A percentile compares a stretch with the other conserved stretches of the same genome.
These are phyloP conservation scores for Platalea minor DNA, from an alignment of 2,797 vertebrate genomes.

Conservation along the genomic window DNA sequence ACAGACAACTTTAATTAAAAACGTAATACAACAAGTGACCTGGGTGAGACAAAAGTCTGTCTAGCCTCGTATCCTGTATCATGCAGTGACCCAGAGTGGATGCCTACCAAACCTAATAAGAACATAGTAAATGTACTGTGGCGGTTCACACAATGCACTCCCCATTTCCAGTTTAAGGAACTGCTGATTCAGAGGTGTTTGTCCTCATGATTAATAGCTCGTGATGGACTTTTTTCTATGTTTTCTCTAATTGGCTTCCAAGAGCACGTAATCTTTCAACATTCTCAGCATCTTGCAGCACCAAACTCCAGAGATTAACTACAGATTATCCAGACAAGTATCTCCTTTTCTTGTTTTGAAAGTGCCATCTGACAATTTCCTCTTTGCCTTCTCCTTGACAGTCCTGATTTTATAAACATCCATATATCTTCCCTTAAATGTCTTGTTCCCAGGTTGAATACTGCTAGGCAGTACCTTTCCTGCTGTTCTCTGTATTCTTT, in stretches of 20 bases:
- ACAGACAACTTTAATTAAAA: not conserved
- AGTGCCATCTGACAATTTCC: not conserved
- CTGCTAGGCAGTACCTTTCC: not conserved
- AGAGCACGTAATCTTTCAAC: not conserved
- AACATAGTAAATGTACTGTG: not conserved
- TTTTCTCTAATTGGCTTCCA: not conserved
- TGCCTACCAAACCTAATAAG: not conserved
- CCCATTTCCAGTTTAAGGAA: not conserved
- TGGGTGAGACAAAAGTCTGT: not conserved
- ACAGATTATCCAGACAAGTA: not conserved
- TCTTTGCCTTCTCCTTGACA: not conserved
- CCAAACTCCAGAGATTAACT: not conserved
- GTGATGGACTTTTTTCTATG: not conserved
- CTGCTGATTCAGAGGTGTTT: not conserved
- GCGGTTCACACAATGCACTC: accelerated
- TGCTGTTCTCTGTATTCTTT: not conserved
- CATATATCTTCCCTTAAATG: not conserved
- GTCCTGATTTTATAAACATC: not conserved
- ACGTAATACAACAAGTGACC: not conserved
- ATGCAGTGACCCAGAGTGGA: not conserved
- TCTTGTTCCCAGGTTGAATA: not conserved
- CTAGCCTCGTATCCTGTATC: accelerated
- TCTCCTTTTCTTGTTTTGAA: not conserved
- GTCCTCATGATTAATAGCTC: not conserved
- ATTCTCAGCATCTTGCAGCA: not conserved